These are phyloP conservation scores for Watersipora subatra DNA, from an alignment of 1,140 invertebrate species.

Conservation along the genomic window DNA sequence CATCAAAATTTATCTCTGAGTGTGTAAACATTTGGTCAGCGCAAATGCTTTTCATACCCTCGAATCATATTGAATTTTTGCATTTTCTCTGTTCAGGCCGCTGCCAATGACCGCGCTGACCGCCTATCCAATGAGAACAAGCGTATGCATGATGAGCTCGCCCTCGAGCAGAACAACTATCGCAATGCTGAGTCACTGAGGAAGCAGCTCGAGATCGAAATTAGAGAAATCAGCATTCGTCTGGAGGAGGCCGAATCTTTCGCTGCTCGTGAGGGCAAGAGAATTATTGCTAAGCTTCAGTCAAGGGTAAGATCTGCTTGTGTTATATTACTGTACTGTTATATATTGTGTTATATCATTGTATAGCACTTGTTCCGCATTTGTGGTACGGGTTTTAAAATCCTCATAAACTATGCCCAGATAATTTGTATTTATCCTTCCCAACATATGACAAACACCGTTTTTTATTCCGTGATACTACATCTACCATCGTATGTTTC, in stretches of 20 bases:
- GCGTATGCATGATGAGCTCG: constrained; percentile 34
- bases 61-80: no score
- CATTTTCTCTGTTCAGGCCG: no score
- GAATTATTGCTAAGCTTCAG: constrained; percentile 39
- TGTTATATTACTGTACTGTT: no score
- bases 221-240: constrained; percentile 38
- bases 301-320: constrained; percentile 23
- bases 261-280: constrained; percentile 37
- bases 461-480: neutral
- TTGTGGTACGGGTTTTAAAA: neutral
- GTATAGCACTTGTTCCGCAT: neutral
- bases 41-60: no score
- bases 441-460: neutral
- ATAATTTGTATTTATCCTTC: no score
- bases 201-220: constrained; percentile 40
- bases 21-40: no score
- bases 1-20: no score
- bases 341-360: no score
- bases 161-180: constrained; percentile 41
- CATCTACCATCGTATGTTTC: no score
- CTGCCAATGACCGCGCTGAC: constrained; percentile 36
- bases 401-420: no score
- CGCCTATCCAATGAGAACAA: constrained; percentile 27
- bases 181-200: constrained; percentile 38
- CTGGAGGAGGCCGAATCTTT: constrained; percentile 40